Base-by-base conservation (phyloP, 2,113 vertebrate species). In the Chaetura pelagica region DNA sequence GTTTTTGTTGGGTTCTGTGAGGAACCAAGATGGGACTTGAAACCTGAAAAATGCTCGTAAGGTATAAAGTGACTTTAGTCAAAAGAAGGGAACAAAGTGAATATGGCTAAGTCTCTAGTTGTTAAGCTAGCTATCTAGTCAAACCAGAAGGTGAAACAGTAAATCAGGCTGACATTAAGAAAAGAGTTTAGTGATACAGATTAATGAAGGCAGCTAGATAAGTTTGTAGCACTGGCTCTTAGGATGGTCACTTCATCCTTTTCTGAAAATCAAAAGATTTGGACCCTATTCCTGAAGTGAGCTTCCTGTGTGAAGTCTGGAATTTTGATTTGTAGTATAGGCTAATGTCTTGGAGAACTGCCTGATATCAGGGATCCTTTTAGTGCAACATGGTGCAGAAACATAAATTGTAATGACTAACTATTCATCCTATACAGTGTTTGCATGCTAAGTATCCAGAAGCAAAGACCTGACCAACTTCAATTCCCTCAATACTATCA, bases 371-470 rank as follows among this genome's bases (percentile, higher is more conserved):
- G 9, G 48, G 27, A 22, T 30, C 3, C 4, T 63, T 76, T 23
- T 19, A 20, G 14, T 68, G 38, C 26, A 48, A 58, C 3, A 4
- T 52, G 10, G 18, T 59, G n/a, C 12, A 46, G 26, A 46, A 48
- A 58, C 12, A 10, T 24, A 12, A 61, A 38, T 38, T 48, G 0
- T 49, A 35, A 3, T 0, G 2, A 5, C 27, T 66, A 46, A 30
- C 15, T 46, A 0, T 26, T 67, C 68, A 71, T 32, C 29, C 40
- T 40, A 5, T 12, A 2, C 6, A 32, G 6, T 19, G n/a, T 66
- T 75, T 63, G 34, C 49, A 34, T 2, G 5, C 81, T 48, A 15
- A 89, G 38, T 20, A 61, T 23, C 8, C 83, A 52, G 4, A 59
- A 55, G 10, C 6, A 58, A 73, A 76, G 49, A 6, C 49, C 32